Percentiles rank a stretch among this genome's conserved stretches.
Conservation (phyloP, 2,888 invertebrate genomes). For the Dynastes tityus region DNA sequence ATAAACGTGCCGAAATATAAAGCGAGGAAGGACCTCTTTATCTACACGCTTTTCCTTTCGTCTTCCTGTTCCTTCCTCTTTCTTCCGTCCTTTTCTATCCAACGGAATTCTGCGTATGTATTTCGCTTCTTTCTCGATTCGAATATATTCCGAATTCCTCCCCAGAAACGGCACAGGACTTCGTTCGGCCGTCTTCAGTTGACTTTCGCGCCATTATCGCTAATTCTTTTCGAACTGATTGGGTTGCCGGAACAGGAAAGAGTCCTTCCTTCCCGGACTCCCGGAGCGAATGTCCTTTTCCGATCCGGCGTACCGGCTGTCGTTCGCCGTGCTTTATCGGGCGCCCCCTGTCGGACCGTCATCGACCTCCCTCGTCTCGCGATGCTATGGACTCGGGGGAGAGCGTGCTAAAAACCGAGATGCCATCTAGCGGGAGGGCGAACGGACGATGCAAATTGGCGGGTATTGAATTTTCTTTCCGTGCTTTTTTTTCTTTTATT, state of each 20-base stretch:
- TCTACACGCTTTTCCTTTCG: slow-evolving; percentile 60
- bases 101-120: background rate
- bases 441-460: background rate
- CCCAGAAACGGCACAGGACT: slow-evolving; percentile 31
- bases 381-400: background rate
- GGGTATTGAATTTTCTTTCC: background rate
- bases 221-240: slow-evolving; percentile 63
- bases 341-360: slow-evolving; percentile 6
- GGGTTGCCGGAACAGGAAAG: slow-evolving; percentile 69
- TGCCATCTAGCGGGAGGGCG: slow-evolving; percentile 6
- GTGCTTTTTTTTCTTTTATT: background rate
- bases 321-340: too few species aligned
- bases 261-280: slow-evolving; percentile 71
- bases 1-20: background rate
- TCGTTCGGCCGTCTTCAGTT: slow-evolving; percentile 18
- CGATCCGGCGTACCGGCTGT: slow-evolving; percentile 59
- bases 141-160: slow-evolving; percentile 14
- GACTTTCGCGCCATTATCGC: slow-evolving; percentile 46
- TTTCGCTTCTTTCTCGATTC: too few species aligned
- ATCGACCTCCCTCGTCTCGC: background rate
- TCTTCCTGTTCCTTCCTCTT: slow-evolving; percentile 66
- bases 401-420: background rate
- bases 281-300: slow-evolving; percentile 70
- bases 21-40: slow-evolving; percentile 58
- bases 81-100: slow-evolving; percentile 55